Evolutionary conservation across 2,113 vertebrate genomes (phyloP), one percentile per base, ranked within the genome.

Genomic region (Stomatorhinus ivindoensis): DNA sequence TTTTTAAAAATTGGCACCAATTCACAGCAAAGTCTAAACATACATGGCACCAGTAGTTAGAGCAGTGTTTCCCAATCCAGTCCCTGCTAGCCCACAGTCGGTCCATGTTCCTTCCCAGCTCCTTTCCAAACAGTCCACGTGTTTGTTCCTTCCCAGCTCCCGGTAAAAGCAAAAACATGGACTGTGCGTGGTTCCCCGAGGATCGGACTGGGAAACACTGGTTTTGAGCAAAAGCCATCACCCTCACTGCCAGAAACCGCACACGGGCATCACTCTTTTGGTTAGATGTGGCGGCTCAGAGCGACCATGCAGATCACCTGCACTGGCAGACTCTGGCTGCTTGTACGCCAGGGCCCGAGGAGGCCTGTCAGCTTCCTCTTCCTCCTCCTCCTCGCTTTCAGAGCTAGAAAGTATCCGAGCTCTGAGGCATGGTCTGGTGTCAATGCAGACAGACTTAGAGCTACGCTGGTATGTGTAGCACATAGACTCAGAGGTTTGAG

Each of bases 381-480:
- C 95, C 88, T 95, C 94, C 48, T 94, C 95, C 91, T 97, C 96
- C 92, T 96, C 97, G 93, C 95, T 96, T 94, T 96, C 96, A 92
- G 96, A 97, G 94, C 95, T 94, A 92, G 96, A 96, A 94, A 96
- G 95, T 92, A 92, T 90, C 89, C 73, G 94, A 93, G 96, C 95
- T 92, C 93, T 94, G 92, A 96, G 93, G 92, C 92, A 95, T 91
- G 98, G 97, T 95, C 97, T 97, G 92, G 97, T 97, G 94, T 96
- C 97, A 93, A 99, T 95, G 96, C 94, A 95, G 95, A 99, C 97
- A 89, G 97, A 98, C 91, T 98, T 97, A 90, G 98, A 98, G 90
- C 97, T 97, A 92, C 97, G 97, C 90, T 99, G 96, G 95, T 98
- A 99, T 94, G 97, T 97, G 95, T 98, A 98, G 89, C 97, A 98